Conservation (phyloP, 2,797 vertebrate species). For the Typhlichthys eigenmanni region DNA sequence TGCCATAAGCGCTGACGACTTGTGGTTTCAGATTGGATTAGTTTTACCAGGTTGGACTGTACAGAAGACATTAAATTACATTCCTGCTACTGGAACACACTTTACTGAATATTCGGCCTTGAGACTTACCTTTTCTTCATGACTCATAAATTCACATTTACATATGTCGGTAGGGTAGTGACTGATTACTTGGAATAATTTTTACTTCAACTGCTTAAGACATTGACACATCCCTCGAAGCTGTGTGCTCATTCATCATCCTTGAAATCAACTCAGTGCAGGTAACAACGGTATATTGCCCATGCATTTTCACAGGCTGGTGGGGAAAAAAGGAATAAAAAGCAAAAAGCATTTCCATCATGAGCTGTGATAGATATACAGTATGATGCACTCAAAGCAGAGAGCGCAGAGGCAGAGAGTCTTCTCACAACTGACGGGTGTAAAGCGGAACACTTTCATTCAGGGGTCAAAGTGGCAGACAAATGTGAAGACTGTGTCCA, state of each 20-base stretch:
- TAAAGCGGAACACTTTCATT: slow-evolving; percentile 64
- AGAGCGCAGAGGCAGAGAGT: slow-evolving; percentile 26
- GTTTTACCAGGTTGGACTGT: neutral
- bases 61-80: neutral
- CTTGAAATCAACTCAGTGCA: slow-evolving; percentile 25
- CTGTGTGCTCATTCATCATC: slow-evolving; percentile 20
- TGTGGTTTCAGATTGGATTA: neutral
- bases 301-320: slow-evolving; percentile 19
- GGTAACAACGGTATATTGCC: slow-evolving; percentile 18
- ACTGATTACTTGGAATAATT: neutral
- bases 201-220: slow-evolving; percentile 16
- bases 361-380: slow-evolving; percentile 35
- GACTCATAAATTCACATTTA: slow-evolving; percentile 12
- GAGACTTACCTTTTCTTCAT: slow-evolving; percentile 8
- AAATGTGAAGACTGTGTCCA: slow-evolving; percentile 49
- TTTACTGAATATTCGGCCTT: neutral
- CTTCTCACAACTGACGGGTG: slow-evolving; percentile 59
- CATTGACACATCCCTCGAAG: slow-evolving; percentile 17
- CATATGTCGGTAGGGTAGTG: slow-evolving; percentile 18
- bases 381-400: slow-evolving; percentile 28
- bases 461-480: slow-evolving; percentile 64
- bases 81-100: neutral
- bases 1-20: neutral
- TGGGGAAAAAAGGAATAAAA: neutral
- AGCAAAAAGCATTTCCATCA: slow-evolving; percentile 18